Conservation (phyloP, 2,888 invertebrate genomes). For the Chrysodeixis includens region DNA sequence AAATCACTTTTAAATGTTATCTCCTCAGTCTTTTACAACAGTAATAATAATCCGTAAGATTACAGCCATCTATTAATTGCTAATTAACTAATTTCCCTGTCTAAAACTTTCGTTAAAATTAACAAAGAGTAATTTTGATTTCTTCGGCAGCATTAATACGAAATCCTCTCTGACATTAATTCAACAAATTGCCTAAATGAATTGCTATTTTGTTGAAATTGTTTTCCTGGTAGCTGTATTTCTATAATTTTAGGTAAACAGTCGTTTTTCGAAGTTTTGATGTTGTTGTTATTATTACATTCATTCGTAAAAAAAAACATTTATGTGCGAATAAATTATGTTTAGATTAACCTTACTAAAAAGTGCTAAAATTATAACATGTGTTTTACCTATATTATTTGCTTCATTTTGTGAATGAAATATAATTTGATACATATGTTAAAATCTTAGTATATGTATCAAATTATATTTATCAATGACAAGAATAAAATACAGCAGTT, state of each 20-base stretch:
- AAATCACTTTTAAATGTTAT: not conserved
- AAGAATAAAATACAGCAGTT: too few species aligned
- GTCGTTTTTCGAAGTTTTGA: conserved; percentile 15
- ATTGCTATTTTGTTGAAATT: conserved; percentile 33
- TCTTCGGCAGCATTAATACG: not conserved
- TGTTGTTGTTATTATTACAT: not conserved
- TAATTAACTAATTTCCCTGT: not conserved
- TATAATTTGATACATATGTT: too few species aligned
- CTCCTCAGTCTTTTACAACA: not conserved
- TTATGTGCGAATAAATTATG: too few species aligned
- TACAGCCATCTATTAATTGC: conserved; percentile 1
- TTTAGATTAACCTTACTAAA: too few species aligned
- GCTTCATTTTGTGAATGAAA: too few species aligned
- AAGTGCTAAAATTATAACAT: too few species aligned
- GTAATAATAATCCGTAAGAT: conserved; percentile 4
- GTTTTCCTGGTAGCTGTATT: conserved; percentile 16
- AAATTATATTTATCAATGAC: too few species aligned
- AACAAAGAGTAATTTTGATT: conserved; percentile 3
- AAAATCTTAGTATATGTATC: too few species aligned
- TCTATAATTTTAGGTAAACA: conserved; percentile 25
- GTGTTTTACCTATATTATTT: too few species aligned
- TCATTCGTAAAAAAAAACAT: too few species aligned
- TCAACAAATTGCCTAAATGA: conserved; percentile 26
- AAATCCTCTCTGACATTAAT: conserved; percentile 17
- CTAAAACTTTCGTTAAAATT: not conserved